Percentiles rank a stretch among this genome's conserved stretches.
Conservation (phyloP, 2,113 vertebrate genomes). For the Eidolon helvum region DNA sequence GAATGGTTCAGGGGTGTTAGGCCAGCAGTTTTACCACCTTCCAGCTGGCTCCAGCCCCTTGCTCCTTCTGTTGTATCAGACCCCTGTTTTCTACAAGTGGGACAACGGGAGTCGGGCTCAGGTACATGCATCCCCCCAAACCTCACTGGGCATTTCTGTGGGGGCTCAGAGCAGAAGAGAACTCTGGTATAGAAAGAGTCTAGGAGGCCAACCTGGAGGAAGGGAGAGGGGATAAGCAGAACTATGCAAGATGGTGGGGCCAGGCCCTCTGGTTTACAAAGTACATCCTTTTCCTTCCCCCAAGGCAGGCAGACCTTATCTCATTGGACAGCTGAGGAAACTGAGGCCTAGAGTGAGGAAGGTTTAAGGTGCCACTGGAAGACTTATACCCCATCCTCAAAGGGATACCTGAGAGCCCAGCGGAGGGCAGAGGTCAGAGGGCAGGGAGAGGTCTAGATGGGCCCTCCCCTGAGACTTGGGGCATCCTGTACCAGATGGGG, state of each 20-base stretch:
- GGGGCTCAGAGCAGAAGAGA: neutral
- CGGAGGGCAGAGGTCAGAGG: too few relatives aligned
- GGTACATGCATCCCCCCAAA: too few relatives aligned
- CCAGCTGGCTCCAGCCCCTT: neutral
- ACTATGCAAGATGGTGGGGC: neutral
- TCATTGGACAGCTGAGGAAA: neutral
- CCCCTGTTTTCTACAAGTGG: neutral
- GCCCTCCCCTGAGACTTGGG: fast-evolving
- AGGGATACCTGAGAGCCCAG: neutral
- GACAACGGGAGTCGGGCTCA: too few relatives aligned
- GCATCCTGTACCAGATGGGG: neutral
- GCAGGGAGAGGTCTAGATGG: neutral
- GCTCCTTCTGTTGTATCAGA: neutral
- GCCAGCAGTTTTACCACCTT: neutral
- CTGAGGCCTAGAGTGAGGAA: neutral
- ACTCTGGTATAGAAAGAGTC: neutral
- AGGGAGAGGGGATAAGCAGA: neutral
- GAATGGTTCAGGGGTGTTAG: neutral
- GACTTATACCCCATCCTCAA: neutral
- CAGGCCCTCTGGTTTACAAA: fast-evolving
- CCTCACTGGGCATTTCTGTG: neutral
- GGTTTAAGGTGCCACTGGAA: neutral
- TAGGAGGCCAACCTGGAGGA: neutral
- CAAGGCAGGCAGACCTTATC: neutral
- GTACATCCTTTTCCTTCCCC: neutral